phyloP scores from a whole-genome alignment of 2,888 invertebrate species.

The Noctua pronuba region DNA sequence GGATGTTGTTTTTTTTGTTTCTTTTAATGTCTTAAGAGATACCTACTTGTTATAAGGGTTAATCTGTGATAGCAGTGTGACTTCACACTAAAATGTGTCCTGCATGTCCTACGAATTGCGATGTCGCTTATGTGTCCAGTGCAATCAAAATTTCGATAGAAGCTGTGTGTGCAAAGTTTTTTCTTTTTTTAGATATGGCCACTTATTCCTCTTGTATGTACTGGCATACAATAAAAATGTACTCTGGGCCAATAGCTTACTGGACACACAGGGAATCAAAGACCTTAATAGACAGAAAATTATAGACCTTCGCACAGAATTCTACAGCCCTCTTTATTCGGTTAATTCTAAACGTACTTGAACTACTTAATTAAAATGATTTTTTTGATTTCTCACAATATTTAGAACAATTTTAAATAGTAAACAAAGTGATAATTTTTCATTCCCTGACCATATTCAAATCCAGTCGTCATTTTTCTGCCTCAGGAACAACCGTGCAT shows the following conservation, averaged over 20 bases:
- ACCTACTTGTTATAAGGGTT: neutral
- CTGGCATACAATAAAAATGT: neutral
- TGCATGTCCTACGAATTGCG: neutral
- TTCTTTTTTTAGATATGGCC: neutral
- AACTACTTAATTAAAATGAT: neutral
- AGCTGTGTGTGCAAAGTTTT: neutral
- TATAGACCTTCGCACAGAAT: neutral
- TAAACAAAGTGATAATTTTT: neutral
- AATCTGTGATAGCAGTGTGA: neutral
- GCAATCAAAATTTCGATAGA: neutral
- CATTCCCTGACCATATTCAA: neutral
- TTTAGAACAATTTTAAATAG: neutral
- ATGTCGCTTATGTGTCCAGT: neutral
- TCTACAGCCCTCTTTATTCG: neutral
- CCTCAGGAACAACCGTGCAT: neutral
- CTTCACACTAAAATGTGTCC: neutral
- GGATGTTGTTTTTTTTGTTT: slow-evolving; percentile 1
- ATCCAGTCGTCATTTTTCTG: neutral
- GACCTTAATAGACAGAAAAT: neutral
- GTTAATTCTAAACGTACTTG: neutral
- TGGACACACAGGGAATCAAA: neutral
- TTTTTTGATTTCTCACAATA: neutral
- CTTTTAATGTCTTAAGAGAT: neutral
- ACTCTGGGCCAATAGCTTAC: neutral
- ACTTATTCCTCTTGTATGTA: neutral